These are phyloP conservation scores for Drosophila suzukii DNA, from an alignment of 1,140 invertebrate genomes.

Conservation along the genomic window DNA sequence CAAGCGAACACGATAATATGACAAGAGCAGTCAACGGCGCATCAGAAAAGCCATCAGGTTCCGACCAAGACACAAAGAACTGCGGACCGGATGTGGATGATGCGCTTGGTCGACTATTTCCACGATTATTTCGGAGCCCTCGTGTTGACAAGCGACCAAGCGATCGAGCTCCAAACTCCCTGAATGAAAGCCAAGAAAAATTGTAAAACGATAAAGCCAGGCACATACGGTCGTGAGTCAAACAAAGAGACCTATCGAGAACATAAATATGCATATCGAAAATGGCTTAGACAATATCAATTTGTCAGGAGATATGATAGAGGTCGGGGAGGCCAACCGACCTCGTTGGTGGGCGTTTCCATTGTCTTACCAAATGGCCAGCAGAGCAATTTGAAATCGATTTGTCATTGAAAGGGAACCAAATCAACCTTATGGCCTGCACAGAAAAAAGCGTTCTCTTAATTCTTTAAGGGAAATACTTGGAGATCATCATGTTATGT, in stretches of 20 bases:
- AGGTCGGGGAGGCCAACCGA: slow-evolving; percentile 5
- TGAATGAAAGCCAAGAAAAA: slow-evolving; percentile 56
- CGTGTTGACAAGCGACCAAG: slow-evolving; percentile 66
- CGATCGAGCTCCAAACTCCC: slow-evolving; percentile 13
- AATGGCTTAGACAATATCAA: slow-evolving; percentile 65
- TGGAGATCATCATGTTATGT: no score
- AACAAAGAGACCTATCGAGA: slow-evolving; percentile 50
- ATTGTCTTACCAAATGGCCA: slow-evolving; percentile 50
- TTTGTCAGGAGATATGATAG: slow-evolving; percentile 74
- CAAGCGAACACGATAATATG: slow-evolving; percentile 78
- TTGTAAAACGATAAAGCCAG: slow-evolving; percentile 71
- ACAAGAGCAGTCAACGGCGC: slow-evolving; percentile 73
- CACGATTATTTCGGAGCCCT: slow-evolving; percentile 21
- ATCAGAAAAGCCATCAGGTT: slow-evolving; percentile 65
- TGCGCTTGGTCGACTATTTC: slow-evolving; percentile 38
- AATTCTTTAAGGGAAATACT: not conserved
- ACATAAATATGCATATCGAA: slow-evolving; percentile 75
- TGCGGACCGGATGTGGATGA: slow-evolving; percentile 47
- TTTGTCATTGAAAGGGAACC: slow-evolving; percentile 49
- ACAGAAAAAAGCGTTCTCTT: not conserved
- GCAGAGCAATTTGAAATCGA: slow-evolving; percentile 62
- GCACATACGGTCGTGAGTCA: slow-evolving; percentile 43
- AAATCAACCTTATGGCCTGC: slow-evolving; percentile 16
- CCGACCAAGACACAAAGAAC: slow-evolving; percentile 37
- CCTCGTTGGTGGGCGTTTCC: slow-evolving; percentile 56